These are phyloP conservation scores for Plagodis dolabraria DNA, from an alignment of 2,888 invertebrate genomes.

Conservation along the genomic window DNA sequence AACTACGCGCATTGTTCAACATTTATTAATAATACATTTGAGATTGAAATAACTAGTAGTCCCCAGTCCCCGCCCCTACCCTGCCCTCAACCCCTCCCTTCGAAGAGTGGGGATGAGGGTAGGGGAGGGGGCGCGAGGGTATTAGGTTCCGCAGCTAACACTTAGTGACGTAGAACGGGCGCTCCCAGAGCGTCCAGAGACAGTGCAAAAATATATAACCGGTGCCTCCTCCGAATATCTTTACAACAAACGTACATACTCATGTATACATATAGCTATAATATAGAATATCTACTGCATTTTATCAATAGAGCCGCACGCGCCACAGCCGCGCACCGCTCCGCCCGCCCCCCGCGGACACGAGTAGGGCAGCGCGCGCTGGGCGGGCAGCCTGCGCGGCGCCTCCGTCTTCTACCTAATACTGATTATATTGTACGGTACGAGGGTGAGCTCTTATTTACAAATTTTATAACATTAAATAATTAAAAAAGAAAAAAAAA, in stretches of 20 bases:
- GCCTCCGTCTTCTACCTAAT: background rate
- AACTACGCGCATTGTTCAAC: constrained; percentile 57
- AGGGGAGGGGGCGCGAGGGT: constrained; percentile 21
- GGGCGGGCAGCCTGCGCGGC: background rate
- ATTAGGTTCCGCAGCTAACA: constrained; percentile 13
- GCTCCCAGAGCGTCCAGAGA: constrained; percentile 38
- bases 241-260: constrained; percentile 42
- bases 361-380: background rate
- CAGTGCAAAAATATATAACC: constrained; percentile 80
- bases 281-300: constrained; percentile 24
- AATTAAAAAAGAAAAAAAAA: no score
- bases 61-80: constrained; percentile 23
- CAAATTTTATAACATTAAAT: no score
- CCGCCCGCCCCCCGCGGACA: background rate
- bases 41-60: constrained; percentile 57
- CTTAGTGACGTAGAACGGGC: constrained; percentile 12
- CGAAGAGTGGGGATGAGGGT: background rate
- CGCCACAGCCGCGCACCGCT: background rate
- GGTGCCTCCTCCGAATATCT: constrained; percentile 52
- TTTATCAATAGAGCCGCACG: constrained; percentile 1
- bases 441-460: background rate
- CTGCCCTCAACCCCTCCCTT: constrained; percentile 12
- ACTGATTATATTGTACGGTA: background rate
- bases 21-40: constrained; percentile 76
- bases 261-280: constrained; percentile 59